phyloP scores from a whole-genome alignment of 2,888 invertebrate species.

The Portevinia maculata region DNA sequence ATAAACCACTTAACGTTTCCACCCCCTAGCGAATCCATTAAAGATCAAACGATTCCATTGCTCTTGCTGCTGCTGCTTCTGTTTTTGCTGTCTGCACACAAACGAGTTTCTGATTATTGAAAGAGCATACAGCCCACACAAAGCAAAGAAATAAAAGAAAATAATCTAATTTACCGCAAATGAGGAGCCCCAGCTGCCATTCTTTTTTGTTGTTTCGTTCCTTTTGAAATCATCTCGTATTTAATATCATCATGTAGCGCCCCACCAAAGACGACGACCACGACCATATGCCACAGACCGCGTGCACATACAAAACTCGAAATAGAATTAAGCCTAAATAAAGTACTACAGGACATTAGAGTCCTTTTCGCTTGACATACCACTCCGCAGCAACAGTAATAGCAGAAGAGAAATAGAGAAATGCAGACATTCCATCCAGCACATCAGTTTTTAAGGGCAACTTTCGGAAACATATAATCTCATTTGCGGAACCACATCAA shows the following conservation, averaged over 20 bases:
- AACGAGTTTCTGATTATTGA: slow-evolving; percentile 74
- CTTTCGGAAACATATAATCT: slow-evolving; percentile 74
- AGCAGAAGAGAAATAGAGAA: slow-evolving; percentile 40
- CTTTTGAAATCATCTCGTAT: slow-evolving; percentile 64
- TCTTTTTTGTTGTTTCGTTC: slow-evolving; percentile 34
- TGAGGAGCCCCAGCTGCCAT: slow-evolving; percentile 66
- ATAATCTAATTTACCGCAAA: slow-evolving; percentile 74
- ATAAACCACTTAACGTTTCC: slow-evolving; percentile 74
- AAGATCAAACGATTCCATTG: slow-evolving; percentile 71
- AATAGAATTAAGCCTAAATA: slow-evolving; percentile 75
- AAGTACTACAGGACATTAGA: slow-evolving; percentile 74
- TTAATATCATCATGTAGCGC: slow-evolving; percentile 47
- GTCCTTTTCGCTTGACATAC: slow-evolving; percentile 73
- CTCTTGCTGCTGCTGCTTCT: slow-evolving; percentile 54
- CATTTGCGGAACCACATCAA: slow-evolving; percentile 73
- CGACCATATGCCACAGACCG: slow-evolving; percentile 63
- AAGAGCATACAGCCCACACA: slow-evolving; percentile 40
- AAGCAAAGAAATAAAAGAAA: slow-evolving; percentile 60
- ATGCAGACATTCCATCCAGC: slow-evolving; percentile 64
- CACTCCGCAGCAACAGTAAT: slow-evolving; percentile 59
- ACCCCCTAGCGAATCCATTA: slow-evolving; percentile 74
- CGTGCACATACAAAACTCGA: slow-evolving; percentile 64
- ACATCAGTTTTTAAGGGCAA: slow-evolving; percentile 60
- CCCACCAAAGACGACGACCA: slow-evolving; percentile 42
- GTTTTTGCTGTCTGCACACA: slow-evolving; percentile 46